These are phyloP conservation scores for Rhingia campestris DNA, from an alignment of 2,888 invertebrate genomes.

Conservation along the genomic window DNA sequence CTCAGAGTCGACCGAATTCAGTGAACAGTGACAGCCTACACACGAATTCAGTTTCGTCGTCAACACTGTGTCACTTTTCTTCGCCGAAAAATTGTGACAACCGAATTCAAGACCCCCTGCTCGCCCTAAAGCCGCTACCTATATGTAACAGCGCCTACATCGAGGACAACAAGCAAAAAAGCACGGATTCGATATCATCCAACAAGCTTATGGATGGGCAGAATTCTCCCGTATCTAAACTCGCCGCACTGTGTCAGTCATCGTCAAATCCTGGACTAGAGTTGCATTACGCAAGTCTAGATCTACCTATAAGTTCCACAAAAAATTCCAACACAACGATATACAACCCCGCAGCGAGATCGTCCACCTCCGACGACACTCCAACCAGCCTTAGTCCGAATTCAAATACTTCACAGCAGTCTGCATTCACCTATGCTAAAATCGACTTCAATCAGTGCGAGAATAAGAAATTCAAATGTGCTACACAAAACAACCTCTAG, in stretches of 20 bases:
- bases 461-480: constrained; percentile 51
- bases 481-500: constrained; percentile 57
- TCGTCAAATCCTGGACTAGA: constrained; percentile 82
- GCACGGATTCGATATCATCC: constrained; percentile 81
- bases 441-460: constrained; percentile 87
- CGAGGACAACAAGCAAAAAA: constrained; percentile 51
- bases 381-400: constrained; percentile 78
- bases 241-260: constrained; percentile 78
- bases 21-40: constrained; percentile 77
- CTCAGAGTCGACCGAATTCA: constrained; percentile 77
- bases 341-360: constrained; percentile 25
- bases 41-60: constrained; percentile 69
- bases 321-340: constrained; percentile 44
- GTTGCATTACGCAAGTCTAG: constrained; percentile 87
- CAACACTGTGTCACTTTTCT: constrained; percentile 74
- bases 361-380: constrained; percentile 76
- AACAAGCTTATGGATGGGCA: constrained; percentile 22
- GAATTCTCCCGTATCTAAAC: constrained; percentile 30
- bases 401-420: constrained; percentile 78
- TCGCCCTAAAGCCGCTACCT: constrained; percentile 70
- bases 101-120: constrained; percentile 74
- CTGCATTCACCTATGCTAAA: constrained; percentile 88
- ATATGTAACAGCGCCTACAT: constrained; percentile 55
- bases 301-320: constrained; percentile 82
- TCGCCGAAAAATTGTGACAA: constrained; percentile 75